phyloP scores from a whole-genome alignment of 2,888 invertebrate species.

The Craniophora ligustri region DNA sequence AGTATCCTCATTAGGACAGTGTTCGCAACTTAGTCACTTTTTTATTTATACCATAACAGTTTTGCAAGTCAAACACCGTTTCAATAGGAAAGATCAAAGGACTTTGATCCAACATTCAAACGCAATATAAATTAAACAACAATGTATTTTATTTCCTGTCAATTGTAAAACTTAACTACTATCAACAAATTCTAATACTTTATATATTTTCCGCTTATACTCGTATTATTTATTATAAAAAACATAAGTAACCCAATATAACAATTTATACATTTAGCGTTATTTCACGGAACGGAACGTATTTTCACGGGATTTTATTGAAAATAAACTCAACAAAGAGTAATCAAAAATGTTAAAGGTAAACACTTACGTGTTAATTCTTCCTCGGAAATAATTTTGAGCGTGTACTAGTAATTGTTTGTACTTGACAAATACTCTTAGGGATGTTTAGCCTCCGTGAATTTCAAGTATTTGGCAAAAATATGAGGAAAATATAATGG shows the following conservation, averaged over 20 bases:
- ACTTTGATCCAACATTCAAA: slow-evolving; percentile 41
- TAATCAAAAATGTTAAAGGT: slow-evolving; percentile 44
- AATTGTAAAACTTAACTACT: too few species aligned
- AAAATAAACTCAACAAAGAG: slow-evolving; percentile 27
- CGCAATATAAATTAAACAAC: too few species aligned
- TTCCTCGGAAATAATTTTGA: slow-evolving; percentile 32
- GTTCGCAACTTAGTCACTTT: slow-evolving; percentile 35
- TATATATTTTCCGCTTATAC: too few species aligned
- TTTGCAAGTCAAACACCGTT: slow-evolving; percentile 56
- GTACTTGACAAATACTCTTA: slow-evolving; percentile 29
- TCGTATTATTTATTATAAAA: too few species aligned
- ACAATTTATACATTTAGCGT: too few species aligned
- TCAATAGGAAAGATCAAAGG: too few species aligned
- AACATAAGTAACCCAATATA: too few species aligned
- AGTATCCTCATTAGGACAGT: slow-evolving; percentile 55
- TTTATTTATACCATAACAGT: slow-evolving; percentile 45
- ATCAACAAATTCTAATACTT: too few species aligned
- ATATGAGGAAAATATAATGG: slow-evolving; percentile 12
- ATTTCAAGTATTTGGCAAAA: slow-evolving; percentile 37
- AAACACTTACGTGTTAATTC: slow-evolving; percentile 33
- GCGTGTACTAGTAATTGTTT: slow-evolving; percentile 35
- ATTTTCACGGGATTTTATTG: too few species aligned
- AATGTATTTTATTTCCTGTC: too few species aligned
- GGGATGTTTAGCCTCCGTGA: slow-evolving; percentile 16
- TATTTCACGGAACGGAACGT: too few species aligned